Evolutionary conservation across 1,140 invertebrate genomes (phyloP).

Genomic region (Zaprionus camerounensis): DNA sequence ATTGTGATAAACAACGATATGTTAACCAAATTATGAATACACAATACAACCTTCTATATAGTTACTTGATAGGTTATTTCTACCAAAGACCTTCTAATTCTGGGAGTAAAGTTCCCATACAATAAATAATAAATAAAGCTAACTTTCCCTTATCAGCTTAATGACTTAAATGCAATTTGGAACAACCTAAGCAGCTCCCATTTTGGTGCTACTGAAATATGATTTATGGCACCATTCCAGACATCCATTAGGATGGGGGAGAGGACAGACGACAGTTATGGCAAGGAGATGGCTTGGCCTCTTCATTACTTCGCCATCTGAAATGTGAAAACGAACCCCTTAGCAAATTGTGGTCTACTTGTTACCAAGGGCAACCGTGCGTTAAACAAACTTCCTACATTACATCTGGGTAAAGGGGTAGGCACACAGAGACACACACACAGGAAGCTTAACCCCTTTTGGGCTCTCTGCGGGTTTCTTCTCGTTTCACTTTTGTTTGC

Average conservation of each 20-base stretch:
- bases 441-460: constrained; percentile 37
- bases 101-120: background rate
- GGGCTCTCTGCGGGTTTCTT: constrained; percentile 23
- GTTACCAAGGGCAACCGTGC: constrained; percentile 49
- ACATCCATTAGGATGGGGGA: background rate
- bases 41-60: too few species aligned
- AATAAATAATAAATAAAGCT: background rate
- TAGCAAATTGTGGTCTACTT: constrained; percentile 22
- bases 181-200: constrained; percentile 1
- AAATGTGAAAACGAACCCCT: constrained; percentile 30
- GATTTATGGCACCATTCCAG: constrained; percentile 25
- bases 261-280: background rate
- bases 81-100: background rate
- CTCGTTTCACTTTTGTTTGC: constrained; percentile 57
- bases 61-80: background rate
- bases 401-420: constrained; percentile 18
- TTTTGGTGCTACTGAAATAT: background rate
- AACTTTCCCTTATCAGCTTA: background rate
- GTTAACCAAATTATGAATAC: too few species aligned
- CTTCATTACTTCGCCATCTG: constrained; percentile 13
- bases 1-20: too few species aligned
- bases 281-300: constrained; percentile 4
- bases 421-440: background rate
- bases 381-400: constrained; percentile 68
- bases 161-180: background rate